Base-by-base conservation (phyloP, 1,140 invertebrate genomes). In the Zaprionus vittiger region DNA sequence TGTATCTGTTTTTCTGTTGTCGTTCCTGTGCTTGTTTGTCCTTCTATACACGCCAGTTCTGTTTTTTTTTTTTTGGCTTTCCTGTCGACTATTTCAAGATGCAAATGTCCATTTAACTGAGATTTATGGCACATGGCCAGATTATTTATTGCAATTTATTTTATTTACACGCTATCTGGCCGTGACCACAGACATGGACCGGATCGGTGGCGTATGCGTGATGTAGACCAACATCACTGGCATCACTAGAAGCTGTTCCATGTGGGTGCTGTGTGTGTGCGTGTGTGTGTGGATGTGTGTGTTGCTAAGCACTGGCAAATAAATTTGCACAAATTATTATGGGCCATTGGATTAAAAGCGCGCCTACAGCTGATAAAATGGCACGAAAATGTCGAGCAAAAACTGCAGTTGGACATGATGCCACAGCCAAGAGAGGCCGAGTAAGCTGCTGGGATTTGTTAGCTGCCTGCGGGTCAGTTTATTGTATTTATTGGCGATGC, bases 81-180 rank as follows among this genome's bases (percentile, higher is more conserved):
- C 44, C 75, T 70, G 79, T 87, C 80, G 83, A 79, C 86, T 67
- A 82, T 90, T 91, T 91, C 80, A 86, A 86, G 86, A 91, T 91
- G 86, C 86, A 91, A 91, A 91, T 91, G 86, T 86, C 86, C 87
- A 86, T 91, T 91, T 91, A 83, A 85, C 83, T 71, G 83, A 90
- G 86, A 91, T 91, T 91, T 91, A 91, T 91, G 83, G 87, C 80
- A 79, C 83, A 76, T 72, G 74, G 69, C 68, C 77, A 80, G 84
- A 84, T 91, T 91, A 91, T 91, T 91, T 91, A 91, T 91, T 85
- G 80, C 86, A 86, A 91, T 91, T 91, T 91, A 82, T 91, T 91
- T 90, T 86, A 91, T 91, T 91, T 91, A 82, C 81, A 80, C 80
- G 82, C 83, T 91, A 91, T 91, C 87, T 91, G 80, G 56, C 74